Evolutionary conservation across 92 coral and sea anemone species (phyloP), one percentile per base, ranked within the genome.

Genomic region (Palythoa grandis): DNA sequence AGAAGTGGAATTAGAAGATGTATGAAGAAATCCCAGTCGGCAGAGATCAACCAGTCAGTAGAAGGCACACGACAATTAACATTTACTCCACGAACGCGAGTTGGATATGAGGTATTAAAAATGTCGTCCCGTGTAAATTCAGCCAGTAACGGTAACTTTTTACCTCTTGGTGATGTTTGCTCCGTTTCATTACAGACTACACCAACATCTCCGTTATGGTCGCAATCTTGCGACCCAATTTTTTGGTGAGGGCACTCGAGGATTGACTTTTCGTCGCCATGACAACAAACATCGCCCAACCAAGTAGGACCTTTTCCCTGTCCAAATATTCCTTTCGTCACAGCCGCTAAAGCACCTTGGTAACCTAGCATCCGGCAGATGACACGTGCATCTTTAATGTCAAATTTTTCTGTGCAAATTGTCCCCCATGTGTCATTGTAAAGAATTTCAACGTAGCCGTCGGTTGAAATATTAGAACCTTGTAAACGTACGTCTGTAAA

Each of bases 251-350:
- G 79, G 23, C 79, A 75, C 6, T 75, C 19, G 7, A 75, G 16
- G 16, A 75, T 52, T 24, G 61, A 22, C 13, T 13, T 52, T 53
- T 75, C 79, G 35, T 52, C 57, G 20, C 79, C 79, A 22, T 75
- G 79, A 52, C 79, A 75, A 75, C 79, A 75, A 48, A 75, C 38
- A 75, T 75, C 79, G 12, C 79, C 60, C 65, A 75, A 15, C 79
- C 79, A 75, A n/a, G 50, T 75, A 11, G 20, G 39, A 43, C 40
- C 79, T 9, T 75, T 75, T 20, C 79, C 79, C n/a, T 75, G 61
- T 22, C 79, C 79, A 50, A 75, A 75, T 0, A 75, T 22, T 52
- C 79, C 79, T 12, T 52, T 75, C 11, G 39, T 75, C 52, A 52
- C 79, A 22, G 61, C 60, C 7, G 63, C 79, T 23, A 52, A 23